Evolutionary conservation across 2,113 vertebrate species (phyloP), one percentile per base, ranked within the genome.

Genomic region (Synchiropus splendidus): DNA sequence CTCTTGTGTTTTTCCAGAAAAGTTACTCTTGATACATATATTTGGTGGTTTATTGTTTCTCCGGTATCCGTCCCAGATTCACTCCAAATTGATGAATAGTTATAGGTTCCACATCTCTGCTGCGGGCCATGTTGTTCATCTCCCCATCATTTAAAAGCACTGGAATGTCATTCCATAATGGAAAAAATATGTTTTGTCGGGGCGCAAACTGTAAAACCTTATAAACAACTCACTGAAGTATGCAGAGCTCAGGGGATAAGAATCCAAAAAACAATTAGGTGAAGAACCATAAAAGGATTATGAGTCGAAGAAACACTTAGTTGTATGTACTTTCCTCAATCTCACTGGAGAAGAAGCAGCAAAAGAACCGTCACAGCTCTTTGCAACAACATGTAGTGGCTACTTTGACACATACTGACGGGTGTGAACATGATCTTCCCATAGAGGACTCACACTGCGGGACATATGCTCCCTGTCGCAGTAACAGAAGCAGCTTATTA

Each of bases 161-260:
- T 39, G 34, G 45, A 56, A 54, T 66, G 58, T 31, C 61, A 56
- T 63, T 42, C 2, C 10, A 37, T 66, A 64, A 78, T 70, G 15
- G 39, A 36, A 56, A 64, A 62, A 74, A 58, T 51, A 51, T 75
- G 51, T 67, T 60, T 67, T 52, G 62, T 54, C 33, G 36, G 58
- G 31, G 10, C 61, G 51, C 3, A 12, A 54, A 42, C 37, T 51
- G 16, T 36, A 60, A 38, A 55, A 53, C 4, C 39, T 17, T 41
- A 72, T 59, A 63, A 73, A 78, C 61, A 72, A 56, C 32, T 63
- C 55, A 67, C 18, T 49, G 18, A 73, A 63, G 38, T 43, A 61
- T 67, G 60, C 42, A 17, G 31, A 27, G 38, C 31, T 39, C 46
- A 31, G 34, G 16, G 54, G 16, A 67, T 67, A 35, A 39, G 31